Conservation (phyloP, 2,888 invertebrate species). For the Hermaeophaga mercurialis region DNA sequence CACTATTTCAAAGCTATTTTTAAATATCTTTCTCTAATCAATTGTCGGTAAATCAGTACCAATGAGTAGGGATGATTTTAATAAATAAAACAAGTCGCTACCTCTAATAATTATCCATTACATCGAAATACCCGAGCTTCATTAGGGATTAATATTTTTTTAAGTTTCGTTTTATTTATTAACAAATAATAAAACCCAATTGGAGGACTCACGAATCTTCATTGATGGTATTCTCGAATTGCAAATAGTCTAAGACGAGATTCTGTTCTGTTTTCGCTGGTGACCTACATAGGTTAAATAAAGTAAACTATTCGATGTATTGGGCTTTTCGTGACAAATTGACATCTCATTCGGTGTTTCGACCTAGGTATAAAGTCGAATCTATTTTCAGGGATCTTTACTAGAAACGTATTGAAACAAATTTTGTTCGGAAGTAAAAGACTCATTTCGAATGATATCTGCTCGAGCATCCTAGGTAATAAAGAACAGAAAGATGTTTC, state of each 20-base stretch:
- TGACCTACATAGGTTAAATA: conserved; percentile 7
- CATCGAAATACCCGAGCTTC: too few relatives aligned
- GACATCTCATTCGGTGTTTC: conserved; percentile 8
- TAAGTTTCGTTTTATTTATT: too few relatives aligned
- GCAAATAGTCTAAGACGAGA: background rate
- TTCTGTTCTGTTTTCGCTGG: conserved; percentile 7
- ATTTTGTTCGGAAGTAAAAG: conserved; percentile 2
- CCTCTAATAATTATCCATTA: too few relatives aligned
- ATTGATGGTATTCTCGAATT: background rate
- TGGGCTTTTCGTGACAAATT: conserved; percentile 10
- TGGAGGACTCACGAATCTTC: background rate
- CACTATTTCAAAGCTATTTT: too few relatives aligned
- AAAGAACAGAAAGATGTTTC: too few relatives aligned
- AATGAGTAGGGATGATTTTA: too few relatives aligned
- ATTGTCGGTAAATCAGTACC: too few relatives aligned
- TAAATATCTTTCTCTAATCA: too few relatives aligned
- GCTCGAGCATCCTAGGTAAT: background rate
- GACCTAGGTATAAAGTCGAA: conserved; percentile 5
- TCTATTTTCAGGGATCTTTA: background rate
- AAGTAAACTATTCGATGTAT: conserved; percentile 12
- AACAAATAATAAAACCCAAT: background rate
- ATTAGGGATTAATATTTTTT: too few relatives aligned
- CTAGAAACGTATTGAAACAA: conserved; percentile 1
- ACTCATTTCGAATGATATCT: background rate
- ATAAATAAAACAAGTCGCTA: too few relatives aligned